Conservation (phyloP, 2,888 invertebrate species). For the Archips xylosteana region DNA sequence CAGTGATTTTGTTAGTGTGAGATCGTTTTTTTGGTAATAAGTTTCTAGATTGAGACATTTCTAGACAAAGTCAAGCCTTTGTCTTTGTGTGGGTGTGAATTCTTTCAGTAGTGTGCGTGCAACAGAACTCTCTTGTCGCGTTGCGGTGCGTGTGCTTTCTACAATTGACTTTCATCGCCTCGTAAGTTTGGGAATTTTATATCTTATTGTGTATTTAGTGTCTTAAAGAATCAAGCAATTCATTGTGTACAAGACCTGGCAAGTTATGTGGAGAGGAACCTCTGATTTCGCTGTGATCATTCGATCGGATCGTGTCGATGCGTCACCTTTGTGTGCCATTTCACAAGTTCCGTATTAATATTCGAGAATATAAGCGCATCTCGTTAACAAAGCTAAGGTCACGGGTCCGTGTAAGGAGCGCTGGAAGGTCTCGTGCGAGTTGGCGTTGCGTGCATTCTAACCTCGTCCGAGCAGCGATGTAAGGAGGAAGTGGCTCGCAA, state of each 20-base stretch:
- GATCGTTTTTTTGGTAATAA: conserved; percentile 9
- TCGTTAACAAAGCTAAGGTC: conserved; percentile 28
- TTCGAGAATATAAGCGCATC: conserved; percentile 51
- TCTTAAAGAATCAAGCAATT: conserved; percentile 46
- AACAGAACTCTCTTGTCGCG: conserved; percentile 79
- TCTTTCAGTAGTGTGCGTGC: conserved; percentile 73
- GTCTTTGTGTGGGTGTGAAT: conserved; percentile 54
- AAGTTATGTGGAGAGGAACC: conserved; percentile 47
- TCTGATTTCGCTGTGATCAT: conserved; percentile 68
- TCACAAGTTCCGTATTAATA: conserved; percentile 70
- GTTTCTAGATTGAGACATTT: conserved; percentile 23
- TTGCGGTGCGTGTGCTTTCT: conserved; percentile 81
- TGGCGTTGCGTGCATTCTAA: conserved; percentile 62
- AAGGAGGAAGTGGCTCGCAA: conserved; percentile 42
- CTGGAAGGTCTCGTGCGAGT: conserved; percentile 41
- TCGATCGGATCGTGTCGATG: conserved; percentile 83
- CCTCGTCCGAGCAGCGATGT: conserved; percentile 54
- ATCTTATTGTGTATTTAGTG: conserved; percentile 71
- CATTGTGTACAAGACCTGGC: conserved; percentile 47
- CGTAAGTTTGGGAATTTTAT: conserved; percentile 81
- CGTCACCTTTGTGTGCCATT: conserved; percentile 85
- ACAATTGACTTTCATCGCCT: conserved; percentile 83
- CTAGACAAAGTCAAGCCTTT: conserved; percentile 37
- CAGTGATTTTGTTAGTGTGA: conserved; percentile 1
- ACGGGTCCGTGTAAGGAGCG: conserved; percentile 40